A percentile compares a stretch with the other conserved stretches of the same genome.
These are phyloP conservation scores for Ctenomys sociabilis DNA, from an alignment of 2,113 vertebrate genomes.

Conservation along the genomic window DNA sequence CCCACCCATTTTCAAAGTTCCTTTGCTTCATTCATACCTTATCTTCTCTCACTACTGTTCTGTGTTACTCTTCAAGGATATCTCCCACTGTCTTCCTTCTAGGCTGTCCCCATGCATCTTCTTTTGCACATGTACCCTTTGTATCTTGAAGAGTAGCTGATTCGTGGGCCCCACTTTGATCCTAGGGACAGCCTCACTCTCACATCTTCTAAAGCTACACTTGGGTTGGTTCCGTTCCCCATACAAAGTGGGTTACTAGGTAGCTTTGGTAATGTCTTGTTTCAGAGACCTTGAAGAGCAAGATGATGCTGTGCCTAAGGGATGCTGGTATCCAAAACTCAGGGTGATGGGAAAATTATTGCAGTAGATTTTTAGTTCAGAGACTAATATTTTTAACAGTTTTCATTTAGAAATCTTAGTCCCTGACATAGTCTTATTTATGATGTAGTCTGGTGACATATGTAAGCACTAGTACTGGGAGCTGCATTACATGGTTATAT, in stretches of 20 bases:
- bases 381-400: background rate
- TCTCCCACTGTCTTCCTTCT: background rate
- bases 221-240: background rate
- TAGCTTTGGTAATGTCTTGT: background rate
- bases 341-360: background rate
- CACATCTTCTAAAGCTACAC: background rate
- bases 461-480: background rate
- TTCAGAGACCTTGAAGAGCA: background rate
- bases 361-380: slow-evolving; percentile 35
- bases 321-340: background rate
- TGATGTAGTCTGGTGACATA: background rate
- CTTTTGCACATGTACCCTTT: background rate
- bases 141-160: slow-evolving; percentile 26
- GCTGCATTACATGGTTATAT: background rate
- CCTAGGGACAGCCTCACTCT: background rate
- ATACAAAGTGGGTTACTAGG: background rate
- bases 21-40: background rate
- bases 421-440: background rate
- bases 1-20: background rate
- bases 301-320: background rate
- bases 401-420: slow-evolving; percentile 53
- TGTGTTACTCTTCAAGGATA: background rate
- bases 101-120: background rate
- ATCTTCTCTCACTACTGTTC: background rate
- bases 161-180: background rate